Evolutionary conservation across 2,888 invertebrate genomes (phyloP).

Genomic region (Aphodius sticticus): DNA sequence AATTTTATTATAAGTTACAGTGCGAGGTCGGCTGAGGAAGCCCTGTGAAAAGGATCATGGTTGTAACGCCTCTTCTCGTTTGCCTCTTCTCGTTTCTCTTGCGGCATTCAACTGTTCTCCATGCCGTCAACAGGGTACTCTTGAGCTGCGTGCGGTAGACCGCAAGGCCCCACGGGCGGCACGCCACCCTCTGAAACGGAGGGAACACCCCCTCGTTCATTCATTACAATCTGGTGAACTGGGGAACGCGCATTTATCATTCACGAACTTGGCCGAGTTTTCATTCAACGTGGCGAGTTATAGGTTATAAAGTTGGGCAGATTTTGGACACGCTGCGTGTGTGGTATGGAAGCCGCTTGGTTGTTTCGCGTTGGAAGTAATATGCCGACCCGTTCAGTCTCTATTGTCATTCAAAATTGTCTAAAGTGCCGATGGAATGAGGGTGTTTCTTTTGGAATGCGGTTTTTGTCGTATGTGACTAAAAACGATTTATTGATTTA

Average conservation of each 20-base stretch:
- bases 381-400: no score
- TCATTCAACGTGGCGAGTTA: neutral
- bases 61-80: slow-evolving; percentile 38
- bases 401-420: no score
- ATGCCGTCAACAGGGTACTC: slow-evolving; percentile 1
- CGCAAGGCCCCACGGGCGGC: slow-evolving; percentile 39
- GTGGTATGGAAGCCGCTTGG: neutral
- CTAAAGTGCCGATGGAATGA: no score
- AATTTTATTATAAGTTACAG: slow-evolving; percentile 32
- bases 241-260: neutral
- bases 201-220: slow-evolving; percentile 27
- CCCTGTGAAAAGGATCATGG: slow-evolving; percentile 39
- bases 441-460: no score
- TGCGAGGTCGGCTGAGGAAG: slow-evolving; percentile 27
- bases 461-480: no score
- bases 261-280: neutral
- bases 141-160: slow-evolving; percentile 36
- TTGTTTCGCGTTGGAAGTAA: neutral
- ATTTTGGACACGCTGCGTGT: neutral
- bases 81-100: slow-evolving; percentile 25
- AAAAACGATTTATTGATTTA: no score
- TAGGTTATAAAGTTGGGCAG: neutral
- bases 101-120: slow-evolving; percentile 22
- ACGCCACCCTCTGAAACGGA: slow-evolving; percentile 38
- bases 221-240: slow-evolving; percentile 5